Conservation (phyloP, 2,888 invertebrate species). For the Lepidonotus clava region DNA sequence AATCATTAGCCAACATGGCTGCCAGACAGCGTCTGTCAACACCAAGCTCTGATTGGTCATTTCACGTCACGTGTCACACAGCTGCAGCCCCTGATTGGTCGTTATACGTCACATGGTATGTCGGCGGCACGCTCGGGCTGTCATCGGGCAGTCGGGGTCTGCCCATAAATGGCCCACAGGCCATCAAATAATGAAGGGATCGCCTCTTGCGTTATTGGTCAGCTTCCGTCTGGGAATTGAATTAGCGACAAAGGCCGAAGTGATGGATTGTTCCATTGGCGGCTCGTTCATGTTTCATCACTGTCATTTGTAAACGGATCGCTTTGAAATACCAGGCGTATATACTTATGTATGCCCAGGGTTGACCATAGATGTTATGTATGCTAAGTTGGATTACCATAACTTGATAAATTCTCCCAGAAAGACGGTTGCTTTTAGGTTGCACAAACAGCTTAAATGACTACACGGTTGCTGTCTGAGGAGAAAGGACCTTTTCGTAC, state of each 20-base stretch:
- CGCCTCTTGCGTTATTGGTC: too few species aligned
- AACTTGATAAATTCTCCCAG: too few species aligned
- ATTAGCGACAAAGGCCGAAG: neutral
- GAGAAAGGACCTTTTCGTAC: too few species aligned
- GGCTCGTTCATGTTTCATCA: constrained; percentile 11
- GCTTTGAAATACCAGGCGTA: too few species aligned
- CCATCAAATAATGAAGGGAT: constrained; percentile 23
- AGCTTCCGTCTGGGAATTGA: too few species aligned
- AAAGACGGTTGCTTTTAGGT: too few species aligned
- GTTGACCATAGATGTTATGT: too few species aligned
- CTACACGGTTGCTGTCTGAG: too few species aligned
- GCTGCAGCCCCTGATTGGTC: constrained; percentile 16
- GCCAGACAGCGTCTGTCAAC: constrained; percentile 45
- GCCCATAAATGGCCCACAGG: constrained; percentile 6
- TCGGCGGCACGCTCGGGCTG: constrained; percentile 24
- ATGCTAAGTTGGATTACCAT: too few species aligned
- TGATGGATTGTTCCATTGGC: neutral
- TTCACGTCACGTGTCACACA: constrained; percentile 45
- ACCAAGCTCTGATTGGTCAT: constrained; percentile 38
- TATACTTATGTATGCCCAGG: too few species aligned
- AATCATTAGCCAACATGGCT: neutral
- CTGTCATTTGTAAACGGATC: neutral
- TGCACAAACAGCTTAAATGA: too few species aligned
- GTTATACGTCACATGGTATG: constrained; percentile 31
- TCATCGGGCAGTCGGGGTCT: neutral